These are phyloP conservation scores for Chauna torquata DNA, from an alignment of 2,113 vertebrate species.

Conservation along the genomic window DNA sequence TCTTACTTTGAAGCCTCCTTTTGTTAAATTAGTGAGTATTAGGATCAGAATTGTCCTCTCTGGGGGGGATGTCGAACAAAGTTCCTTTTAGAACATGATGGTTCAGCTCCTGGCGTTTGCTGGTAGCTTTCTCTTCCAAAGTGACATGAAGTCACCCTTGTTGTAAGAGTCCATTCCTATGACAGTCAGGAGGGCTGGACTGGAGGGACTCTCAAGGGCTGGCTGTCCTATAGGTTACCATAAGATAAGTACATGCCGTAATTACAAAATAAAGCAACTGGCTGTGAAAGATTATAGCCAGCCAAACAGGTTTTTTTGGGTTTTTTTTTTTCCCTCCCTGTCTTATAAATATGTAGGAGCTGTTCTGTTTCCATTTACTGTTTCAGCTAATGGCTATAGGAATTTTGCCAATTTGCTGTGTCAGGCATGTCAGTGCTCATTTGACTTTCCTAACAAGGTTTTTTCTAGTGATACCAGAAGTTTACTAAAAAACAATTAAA, in stretches of 20 bases:
- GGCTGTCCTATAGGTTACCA: not conserved
- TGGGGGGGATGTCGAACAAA: accelerated
- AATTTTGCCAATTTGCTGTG: conserved; percentile 33
- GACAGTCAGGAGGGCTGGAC: not conserved
- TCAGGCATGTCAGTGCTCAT: not conserved
- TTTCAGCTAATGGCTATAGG: conserved; percentile 18
- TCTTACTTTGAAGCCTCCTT: not conserved
- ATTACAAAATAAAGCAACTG: conserved; percentile 38
- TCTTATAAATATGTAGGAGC: conserved; percentile 40
- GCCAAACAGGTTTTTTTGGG: not conserved
- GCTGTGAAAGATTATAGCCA: conserved; percentile 20
- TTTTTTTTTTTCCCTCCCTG: not conserved
- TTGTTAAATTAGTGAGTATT: not conserved
- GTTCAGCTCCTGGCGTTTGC: not conserved
- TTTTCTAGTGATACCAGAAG: not conserved
- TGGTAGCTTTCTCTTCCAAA: not conserved
- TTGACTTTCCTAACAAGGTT: conserved; percentile 8
- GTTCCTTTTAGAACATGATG: not conserved
- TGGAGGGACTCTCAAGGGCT: not conserved
- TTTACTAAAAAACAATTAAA: not conserved
- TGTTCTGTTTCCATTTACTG: not conserved
- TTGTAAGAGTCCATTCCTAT: not conserved
- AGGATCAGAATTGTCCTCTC: not conserved
- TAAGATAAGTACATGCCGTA: not conserved
- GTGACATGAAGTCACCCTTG: not conserved